These are phyloP conservation scores for Clivina fossor DNA, from an alignment of 2,888 invertebrate genomes.

Conservation along the genomic window DNA sequence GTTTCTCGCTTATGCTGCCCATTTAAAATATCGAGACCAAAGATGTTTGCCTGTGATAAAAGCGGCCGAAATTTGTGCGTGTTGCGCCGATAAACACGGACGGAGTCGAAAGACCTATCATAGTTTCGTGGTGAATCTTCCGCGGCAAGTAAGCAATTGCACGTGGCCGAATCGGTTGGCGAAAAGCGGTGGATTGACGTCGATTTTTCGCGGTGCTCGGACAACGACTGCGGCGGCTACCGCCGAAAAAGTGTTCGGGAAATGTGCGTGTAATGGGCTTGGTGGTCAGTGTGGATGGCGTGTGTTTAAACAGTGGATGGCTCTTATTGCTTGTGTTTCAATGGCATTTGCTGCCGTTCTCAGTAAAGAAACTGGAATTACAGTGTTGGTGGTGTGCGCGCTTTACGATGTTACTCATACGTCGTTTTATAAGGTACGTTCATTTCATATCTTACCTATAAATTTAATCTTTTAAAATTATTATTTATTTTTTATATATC, in stretches of 20 bases:
- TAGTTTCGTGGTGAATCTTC: slow-evolving; percentile 47
- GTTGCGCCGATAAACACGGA: slow-evolving; percentile 32
- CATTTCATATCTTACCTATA: too few relatives aligned
- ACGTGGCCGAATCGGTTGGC: slow-evolving; percentile 46
- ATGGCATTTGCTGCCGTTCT: slow-evolving; percentile 75
- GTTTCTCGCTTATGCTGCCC: slow-evolving; percentile 81
- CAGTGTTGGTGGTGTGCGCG: slow-evolving; percentile 86
- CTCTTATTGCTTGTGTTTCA: slow-evolving; percentile 63
- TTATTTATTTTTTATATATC: too few relatives aligned
- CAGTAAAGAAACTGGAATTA: slow-evolving; percentile 94
- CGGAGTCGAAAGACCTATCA: slow-evolving; percentile 45
- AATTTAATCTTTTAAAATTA: too few relatives aligned
- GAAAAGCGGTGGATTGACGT: slow-evolving; percentile 36
- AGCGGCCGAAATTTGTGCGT: slow-evolving; percentile 24
- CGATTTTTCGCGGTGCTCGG: not conserved
- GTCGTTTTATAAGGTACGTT: slow-evolving; percentile 42
- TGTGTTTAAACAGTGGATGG: slow-evolving; percentile 57
- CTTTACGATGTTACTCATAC: slow-evolving; percentile 77
- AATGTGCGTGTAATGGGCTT: slow-evolving; percentile 8
- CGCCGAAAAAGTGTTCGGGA: not conserved
- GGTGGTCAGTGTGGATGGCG: slow-evolving; percentile 46
- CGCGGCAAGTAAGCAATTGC: slow-evolving; percentile 49
- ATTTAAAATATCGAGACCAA: slow-evolving; percentile 66
- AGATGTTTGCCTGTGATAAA: slow-evolving; percentile 31
- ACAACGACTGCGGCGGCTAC: too few relatives aligned